Conservation (phyloP, 2,113 vertebrate genomes). For the Gasterosteus aculeatus region DNA sequence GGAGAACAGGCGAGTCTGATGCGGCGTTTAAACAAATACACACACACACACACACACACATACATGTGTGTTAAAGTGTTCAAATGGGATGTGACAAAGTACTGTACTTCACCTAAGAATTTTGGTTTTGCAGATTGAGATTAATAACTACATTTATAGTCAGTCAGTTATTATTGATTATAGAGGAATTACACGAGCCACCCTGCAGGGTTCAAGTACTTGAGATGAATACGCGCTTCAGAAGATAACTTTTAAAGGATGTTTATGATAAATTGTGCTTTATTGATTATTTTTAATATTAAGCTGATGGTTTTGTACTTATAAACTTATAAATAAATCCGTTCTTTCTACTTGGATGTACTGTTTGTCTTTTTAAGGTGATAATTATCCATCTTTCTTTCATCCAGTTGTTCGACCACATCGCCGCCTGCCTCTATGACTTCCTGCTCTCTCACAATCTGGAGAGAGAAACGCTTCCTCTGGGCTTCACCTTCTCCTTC, state of each 20-base stretch:
- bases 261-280: too few species aligned
- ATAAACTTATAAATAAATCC: neutral
- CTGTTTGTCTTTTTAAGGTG: neutral
- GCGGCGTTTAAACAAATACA: neutral
- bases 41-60: neutral
- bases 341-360: neutral
- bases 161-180: neutral
- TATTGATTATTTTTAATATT: too few species aligned
- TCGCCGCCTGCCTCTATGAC: slow-evolving; percentile 78
- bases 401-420: slow-evolving; percentile 88
- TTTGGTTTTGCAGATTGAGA: neutral
- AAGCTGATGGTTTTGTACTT: too few species aligned
- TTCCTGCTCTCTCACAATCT: slow-evolving; percentile 77
- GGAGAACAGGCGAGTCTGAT: slow-evolving; percentile 80
- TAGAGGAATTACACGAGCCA: neutral
- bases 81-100: neutral
- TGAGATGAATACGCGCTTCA: neutral
- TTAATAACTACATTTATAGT: neutral
- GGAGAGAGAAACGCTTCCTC: slow-evolving; percentile 64
- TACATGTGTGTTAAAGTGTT: neutral
- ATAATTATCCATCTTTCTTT: neutral
- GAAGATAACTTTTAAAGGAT: too few species aligned
- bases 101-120: neutral
- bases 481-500: slow-evolving; percentile 91
- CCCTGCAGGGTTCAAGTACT: neutral